Evolutionary conservation across 1,140 invertebrate genomes (phyloP), one percentile per base, ranked within the genome.

Genomic region (Adelges cooleyi): DNA sequence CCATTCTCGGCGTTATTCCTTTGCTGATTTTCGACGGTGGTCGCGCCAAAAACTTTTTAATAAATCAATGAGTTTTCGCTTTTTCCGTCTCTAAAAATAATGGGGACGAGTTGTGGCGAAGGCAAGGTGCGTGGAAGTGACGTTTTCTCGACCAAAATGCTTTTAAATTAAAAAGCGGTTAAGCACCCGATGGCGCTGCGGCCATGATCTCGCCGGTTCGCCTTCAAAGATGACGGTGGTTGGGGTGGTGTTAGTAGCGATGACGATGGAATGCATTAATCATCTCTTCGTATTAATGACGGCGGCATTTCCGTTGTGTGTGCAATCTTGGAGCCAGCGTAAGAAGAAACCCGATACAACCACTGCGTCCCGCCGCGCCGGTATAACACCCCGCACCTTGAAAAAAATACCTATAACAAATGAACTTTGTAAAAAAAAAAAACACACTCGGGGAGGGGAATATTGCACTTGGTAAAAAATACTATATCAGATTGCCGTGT

Each of bases 111-210:
- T 11, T 33, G 29, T 33, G 5, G 5, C 5, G 5, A 33, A 5
- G 29, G 11, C 5, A 33, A 6, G 29, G 29, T 33, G 11, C 11
- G 11, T 5, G 29, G 40, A n/a, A 8, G 40, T 17, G 40, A 17
- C 40, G 40, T 11, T 44, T 44, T n/a, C n/a, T n/a, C n/a, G 17
- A 18, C 44, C 3, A 5, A 10, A 48, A 48, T 18, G 44, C 17
- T 20, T 48, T 48, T 18, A 48, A 48, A 48, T 18, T 48, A 20
- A 62, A 62, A 62, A 48, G 13, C 38, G 27, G 56, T 62, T 29
- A 46, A 44, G n/a, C 11, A 22, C 15, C n/a, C 1, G 25, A 18
- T 25, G 25, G 22, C n/a, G 42, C 4, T 4, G 42, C 17, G 17
- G 20, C 15, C 2, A 5, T 33, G 11, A 33, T 33, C 40, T 4